A percentile compares a stretch with the other conserved stretches of the same genome.
phyloP scores from a whole-genome alignment of 2,797 vertebrate genomes.

The Coracias cyanogaster region DNA sequence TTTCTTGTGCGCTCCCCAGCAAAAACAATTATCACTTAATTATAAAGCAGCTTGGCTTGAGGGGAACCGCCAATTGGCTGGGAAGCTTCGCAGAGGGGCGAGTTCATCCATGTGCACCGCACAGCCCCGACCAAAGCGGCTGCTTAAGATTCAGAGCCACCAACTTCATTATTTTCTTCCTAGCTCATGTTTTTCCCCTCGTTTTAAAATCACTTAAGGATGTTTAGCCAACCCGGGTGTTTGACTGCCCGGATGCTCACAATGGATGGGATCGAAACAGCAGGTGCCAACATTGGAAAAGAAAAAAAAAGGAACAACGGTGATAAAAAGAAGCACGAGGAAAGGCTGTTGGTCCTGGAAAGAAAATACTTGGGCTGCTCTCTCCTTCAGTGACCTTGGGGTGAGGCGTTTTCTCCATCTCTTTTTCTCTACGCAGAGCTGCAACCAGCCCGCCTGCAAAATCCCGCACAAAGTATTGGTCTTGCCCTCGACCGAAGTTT shows the following conservation, averaged over 20 bases:
- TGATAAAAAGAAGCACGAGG: background rate
- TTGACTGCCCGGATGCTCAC: background rate
- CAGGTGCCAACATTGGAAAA: background rate
- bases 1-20: conserved; percentile 78
- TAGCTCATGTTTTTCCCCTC: conserved; percentile 62
- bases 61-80: conserved; percentile 75
- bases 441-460: accelerated
- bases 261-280: background rate
- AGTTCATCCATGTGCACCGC: conserved; percentile 73
- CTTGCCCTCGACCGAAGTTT: background rate
- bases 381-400: conserved; percentile 32
- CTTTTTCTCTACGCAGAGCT: background rate
- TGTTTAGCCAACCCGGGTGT: conserved; percentile 46
- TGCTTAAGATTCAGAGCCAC: conserved; percentile 79
- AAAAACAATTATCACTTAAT: conserved; percentile 87
- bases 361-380: background rate
- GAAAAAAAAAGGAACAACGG: background rate
- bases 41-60: conserved; percentile 82
- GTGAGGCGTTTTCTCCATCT: background rate
- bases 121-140: conserved; percentile 55
- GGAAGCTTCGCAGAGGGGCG: conserved; percentile 57
- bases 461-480: accelerated
- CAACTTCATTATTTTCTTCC: conserved; percentile 75
- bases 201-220: conserved; percentile 73
- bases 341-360: background rate